Base-by-base conservation (phyloP, 92 coral and sea anemone species). In the Epizoanthus fatuus region DNA sequence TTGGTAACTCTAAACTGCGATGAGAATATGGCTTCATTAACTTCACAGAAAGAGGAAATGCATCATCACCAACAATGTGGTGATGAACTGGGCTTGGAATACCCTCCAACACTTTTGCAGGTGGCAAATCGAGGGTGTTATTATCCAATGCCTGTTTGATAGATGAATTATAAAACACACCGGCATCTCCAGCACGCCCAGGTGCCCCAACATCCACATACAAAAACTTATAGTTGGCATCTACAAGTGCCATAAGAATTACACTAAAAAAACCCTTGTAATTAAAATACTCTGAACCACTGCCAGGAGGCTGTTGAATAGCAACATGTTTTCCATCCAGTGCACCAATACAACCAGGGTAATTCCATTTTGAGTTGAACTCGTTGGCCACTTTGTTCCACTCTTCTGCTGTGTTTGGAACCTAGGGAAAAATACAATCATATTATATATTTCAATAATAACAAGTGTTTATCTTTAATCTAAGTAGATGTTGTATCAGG, bases 161-260 rank as follows among this genome's bases (percentile, higher is more conserved):
- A 2, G 84, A 44, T 65, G 88, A 90, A 15, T 65, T 72, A 37
- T 69, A 56, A 62, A 86, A 90, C 57, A 89, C 90, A 35, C 90
- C 93, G 0, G 93, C 93, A 86, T 90, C 90, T 65, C 93, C 90
- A 47, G 87, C 93, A 40, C 90, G 87, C 44, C 93, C 93, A 72
- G 93, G 83, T 72, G 93, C 91, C 75, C 91, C 93, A 65, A 81
- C 91, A 80, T 86, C 84, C 14, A 90, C 93, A 37, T 90, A 90
- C 37, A 90, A 45, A 69, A 75, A 75, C 0, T 1, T 0, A 55
- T 56, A 75, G 17, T 13, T 5, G 1, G 91, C 91, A 72, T 87
- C 91, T 58, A 86, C 71, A 3, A 72, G 20, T 64, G 91, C 91
- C 82, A 80, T 2, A 0, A 87, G 60, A 25, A 87, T 82, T 49